These are phyloP conservation scores for Xiphorhynchus erythropygius DNA, from an alignment of 2,797 vertebrate species.

Conservation along the genomic window DNA sequence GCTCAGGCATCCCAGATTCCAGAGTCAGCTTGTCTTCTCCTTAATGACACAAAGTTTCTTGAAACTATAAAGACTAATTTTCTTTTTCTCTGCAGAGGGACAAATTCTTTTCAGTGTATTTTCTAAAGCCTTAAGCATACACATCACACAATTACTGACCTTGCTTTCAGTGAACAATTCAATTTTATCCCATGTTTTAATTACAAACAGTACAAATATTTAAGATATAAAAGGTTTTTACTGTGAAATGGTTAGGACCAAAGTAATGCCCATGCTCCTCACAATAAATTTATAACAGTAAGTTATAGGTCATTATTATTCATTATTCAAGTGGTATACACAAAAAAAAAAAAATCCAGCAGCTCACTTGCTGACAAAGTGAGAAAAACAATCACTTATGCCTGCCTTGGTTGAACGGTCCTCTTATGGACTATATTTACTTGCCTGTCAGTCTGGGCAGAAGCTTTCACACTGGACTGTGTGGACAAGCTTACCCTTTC, in stretches of 20 bases:
- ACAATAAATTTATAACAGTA: background rate
- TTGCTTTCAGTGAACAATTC: background rate
- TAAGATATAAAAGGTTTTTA: background rate
- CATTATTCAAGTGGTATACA: background rate
- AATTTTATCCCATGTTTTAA: conserved; percentile 20
- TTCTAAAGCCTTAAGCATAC: background rate
- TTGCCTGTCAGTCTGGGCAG: background rate
- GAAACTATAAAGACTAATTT: background rate
- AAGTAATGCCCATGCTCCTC: background rate
- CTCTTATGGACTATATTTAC: background rate
- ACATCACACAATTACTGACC: background rate
- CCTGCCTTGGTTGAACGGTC: background rate
- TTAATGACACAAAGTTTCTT: background rate
- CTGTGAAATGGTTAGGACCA: background rate
- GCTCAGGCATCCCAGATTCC: background rate
- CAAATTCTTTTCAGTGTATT: background rate
- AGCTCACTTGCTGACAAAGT: background rate
- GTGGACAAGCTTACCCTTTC: background rate
- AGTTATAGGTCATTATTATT: conserved; percentile 2
- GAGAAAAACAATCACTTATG: background rate
- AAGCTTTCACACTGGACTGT: background rate
- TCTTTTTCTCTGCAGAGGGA: background rate
- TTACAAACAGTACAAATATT: conserved; percentile 27
- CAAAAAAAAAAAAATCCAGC: background rate
- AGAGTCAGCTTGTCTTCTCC: background rate